phyloP scores from a whole-genome alignment of 1,140 invertebrate genomes.

The Metaphire vulgaris region DNA sequence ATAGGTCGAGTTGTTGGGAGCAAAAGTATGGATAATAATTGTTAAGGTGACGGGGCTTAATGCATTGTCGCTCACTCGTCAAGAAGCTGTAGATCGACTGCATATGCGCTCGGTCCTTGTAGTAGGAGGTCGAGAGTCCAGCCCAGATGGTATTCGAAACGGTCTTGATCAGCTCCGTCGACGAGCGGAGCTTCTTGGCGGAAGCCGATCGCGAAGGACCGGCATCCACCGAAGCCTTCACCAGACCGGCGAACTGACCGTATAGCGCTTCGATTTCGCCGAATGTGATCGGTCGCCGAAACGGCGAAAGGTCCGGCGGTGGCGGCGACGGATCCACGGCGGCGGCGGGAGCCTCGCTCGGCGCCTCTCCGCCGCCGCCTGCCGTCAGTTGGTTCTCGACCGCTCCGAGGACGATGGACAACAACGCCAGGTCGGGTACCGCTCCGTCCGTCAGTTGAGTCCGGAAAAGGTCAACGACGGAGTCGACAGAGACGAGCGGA shows the following conservation, averaged over 20 bases:
- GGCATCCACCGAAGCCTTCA: constrained; percentile 69
- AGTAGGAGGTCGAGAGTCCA: constrained; percentile 80
- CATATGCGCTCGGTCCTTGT: constrained; percentile 87
- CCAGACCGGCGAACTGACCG: constrained; percentile 68
- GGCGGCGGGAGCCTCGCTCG: constrained; percentile 14
- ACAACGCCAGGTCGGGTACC: constrained; percentile 80
- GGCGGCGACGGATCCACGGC: too few species aligned
- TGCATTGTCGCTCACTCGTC: too few species aligned
- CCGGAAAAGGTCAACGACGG: not conserved
- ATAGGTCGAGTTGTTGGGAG: too few species aligned
- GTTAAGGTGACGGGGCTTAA: too few species aligned
- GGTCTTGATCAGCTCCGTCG: constrained; percentile 72
- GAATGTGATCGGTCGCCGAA: constrained; percentile 62
- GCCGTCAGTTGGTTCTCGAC: constrained; percentile 83
- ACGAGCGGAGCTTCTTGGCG: constrained; percentile 46
- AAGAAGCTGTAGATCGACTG: constrained; percentile 90
- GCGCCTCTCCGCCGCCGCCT: constrained; percentile 36
- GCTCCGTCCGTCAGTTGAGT: constrained; percentile 52
- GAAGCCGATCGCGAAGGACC: constrained; percentile 53
- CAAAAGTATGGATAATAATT: too few species aligned
- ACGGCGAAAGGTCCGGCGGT: too few species aligned
- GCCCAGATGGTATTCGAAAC: constrained; percentile 94
- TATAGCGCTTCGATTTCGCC: constrained; percentile 68
- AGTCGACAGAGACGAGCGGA: not conserved
- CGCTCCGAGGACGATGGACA: constrained; percentile 83